Base-by-base conservation (phyloP, 2,113 vertebrate species). In the Dissostichus mawsoni region DNA sequence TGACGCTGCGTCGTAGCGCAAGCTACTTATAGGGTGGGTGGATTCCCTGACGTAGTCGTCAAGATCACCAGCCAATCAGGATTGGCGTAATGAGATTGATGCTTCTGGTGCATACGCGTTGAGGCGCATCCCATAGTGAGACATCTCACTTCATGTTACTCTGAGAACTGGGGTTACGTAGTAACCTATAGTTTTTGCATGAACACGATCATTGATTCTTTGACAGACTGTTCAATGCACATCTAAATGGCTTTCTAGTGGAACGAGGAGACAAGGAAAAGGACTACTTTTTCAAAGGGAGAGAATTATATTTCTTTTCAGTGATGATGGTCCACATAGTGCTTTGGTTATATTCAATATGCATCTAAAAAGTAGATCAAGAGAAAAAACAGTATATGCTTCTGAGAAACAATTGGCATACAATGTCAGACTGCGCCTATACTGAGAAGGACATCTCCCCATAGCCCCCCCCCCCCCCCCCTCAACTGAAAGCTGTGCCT, bases 361-460 rank as follows among this genome's bases (percentile, higher is more conserved):
- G n/a, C 65, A 45, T 76, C 23, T 61, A 45, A 57, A 76, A 74
- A 17, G 2, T n/a, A 55, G 61, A 68, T 68, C 18, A 83, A 75
- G 5, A 25, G n/a, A 76, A 74, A 66, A 80, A 76, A 58, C n/a
- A 5, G 55, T 47, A 76, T 57, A 80, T 8, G 65, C 55, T 41
- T 41, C 36, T 41, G 36, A 29, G n/a, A 74, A 71, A 87, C 53
- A 75, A 61, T 78, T 59, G 71, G 52, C 59, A 18, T 51, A 63
- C 41, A 72, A 75, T 78, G 25, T 71, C 55, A 58, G 81, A 45
- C 55, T 74, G 20, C 23, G 45, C 76, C 69, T 55, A 53, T 59
- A 80, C 36, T 75, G 76, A 77, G 69, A 69, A 58, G 78, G 52
- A 74, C 23, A 61, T 59, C 57, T 61, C 57, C 73, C 62, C 52